These are phyloP conservation scores for Druon quercuslanigerum DNA, from an alignment of 1,140 invertebrate species.

Conservation along the genomic window DNA sequence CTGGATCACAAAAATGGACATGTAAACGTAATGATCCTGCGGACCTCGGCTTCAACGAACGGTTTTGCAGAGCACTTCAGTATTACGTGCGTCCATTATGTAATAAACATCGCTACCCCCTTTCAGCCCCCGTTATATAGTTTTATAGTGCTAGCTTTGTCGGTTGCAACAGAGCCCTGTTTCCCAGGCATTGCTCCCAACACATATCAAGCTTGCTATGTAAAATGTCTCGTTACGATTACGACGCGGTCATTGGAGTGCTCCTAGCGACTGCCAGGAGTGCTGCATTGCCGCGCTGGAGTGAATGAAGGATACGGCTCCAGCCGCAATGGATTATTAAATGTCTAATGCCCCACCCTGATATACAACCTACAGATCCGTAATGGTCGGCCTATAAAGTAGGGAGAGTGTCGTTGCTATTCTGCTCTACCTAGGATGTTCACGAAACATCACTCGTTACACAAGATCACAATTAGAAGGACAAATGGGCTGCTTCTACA, in stretches of 20 bases:
- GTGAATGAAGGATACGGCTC: slow-evolving; percentile 54
- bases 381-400: slow-evolving; percentile 54
- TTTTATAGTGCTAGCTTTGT: slow-evolving; percentile 22
- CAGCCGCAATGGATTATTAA: slow-evolving; percentile 64
- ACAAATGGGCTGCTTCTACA: not conserved
- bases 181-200: not conserved
- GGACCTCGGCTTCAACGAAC: not conserved
- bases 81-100: slow-evolving; percentile 33
- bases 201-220: slow-evolving; percentile 27
- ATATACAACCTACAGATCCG: slow-evolving; percentile 50
- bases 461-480: slow-evolving; percentile 5
- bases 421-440: not conserved
- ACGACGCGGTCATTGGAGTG: slow-evolving; percentile 62
- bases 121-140: slow-evolving; percentile 31
- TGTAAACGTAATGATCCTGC: slow-evolving; percentile 25
- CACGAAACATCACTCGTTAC: slow-evolving; percentile 14
- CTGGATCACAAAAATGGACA: slow-evolving; percentile 17
- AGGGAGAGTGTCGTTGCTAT: slow-evolving; percentile 36
- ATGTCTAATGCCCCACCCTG: slow-evolving; percentile 56
- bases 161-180: not conserved
- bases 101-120: slow-evolving; percentile 38
- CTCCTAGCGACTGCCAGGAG: slow-evolving; percentile 50
- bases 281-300: slow-evolving; percentile 47
- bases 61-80: slow-evolving; percentile 27
- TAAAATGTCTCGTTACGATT: slow-evolving; percentile 66